phyloP scores from a whole-genome alignment of 2,888 invertebrate species.

The Macrosiphum euphorbiae region DNA sequence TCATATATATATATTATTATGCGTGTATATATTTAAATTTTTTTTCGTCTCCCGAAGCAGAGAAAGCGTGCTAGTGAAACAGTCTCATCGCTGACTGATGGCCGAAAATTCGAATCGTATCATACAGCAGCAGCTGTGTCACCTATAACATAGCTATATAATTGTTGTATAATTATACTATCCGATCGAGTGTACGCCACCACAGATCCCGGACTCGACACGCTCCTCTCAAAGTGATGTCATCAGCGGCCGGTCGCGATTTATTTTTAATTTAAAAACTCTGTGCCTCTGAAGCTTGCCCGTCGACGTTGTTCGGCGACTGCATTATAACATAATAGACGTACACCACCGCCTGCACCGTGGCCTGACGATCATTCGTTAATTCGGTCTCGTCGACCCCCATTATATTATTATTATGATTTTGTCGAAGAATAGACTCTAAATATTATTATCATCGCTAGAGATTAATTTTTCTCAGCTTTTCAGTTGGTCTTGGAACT shows the following conservation, averaged over 20 bases:
- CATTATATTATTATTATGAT: no score
- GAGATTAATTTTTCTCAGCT: neutral
- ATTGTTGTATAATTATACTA: neutral
- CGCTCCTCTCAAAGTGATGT: neutral
- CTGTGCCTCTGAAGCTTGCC: neutral
- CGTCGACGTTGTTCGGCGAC: neutral
- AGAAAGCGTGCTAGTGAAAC: neutral
- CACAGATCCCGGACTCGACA: neutral
- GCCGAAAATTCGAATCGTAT: neutral
- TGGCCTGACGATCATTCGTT: neutral
- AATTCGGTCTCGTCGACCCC: neutral
- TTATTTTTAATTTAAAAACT: conserved; percentile 36
- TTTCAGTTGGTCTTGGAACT: neutral
- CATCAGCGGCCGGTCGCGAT: neutral
- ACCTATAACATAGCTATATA: neutral
- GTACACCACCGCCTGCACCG: neutral
- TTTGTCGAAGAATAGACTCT: neutral
- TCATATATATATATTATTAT: neutral
- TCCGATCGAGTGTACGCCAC: neutral
- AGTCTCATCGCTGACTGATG: neutral
- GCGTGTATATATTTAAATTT: neutral
- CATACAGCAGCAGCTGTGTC: neutral
- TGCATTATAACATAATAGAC: neutral
- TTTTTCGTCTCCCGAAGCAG: neutral
- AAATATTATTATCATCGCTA: neutral